These are phyloP conservation scores for Dilophus febrilis DNA, from an alignment of 2,888 invertebrate species.

Conservation along the genomic window DNA sequence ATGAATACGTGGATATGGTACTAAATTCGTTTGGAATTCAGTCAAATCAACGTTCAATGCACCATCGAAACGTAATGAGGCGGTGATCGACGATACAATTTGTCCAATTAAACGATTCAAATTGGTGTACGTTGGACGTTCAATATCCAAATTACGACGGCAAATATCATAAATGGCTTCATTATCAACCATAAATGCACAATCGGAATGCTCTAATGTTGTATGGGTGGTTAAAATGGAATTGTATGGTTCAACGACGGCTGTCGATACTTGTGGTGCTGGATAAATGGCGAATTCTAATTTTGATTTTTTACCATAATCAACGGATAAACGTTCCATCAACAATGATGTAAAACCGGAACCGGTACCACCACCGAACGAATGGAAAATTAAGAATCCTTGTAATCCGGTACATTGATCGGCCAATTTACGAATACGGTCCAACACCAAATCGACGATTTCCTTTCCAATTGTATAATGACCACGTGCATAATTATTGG, in stretches of 20 bases:
- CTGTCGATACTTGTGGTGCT: conserved; percentile 64
- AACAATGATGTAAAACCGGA: conserved; percentile 47
- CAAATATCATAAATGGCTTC: no score
- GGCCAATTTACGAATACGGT: conserved; percentile 35
- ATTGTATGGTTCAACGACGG: conserved; percentile 95
- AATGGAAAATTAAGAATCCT: conserved; percentile 46
- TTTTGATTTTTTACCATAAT: no score
- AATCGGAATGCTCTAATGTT: conserved; percentile 86
- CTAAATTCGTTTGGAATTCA: conserved; percentile 90
- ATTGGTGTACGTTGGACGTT: conserved; percentile 92
- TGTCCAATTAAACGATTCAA: conserved; percentile 87
- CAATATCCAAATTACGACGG: conserved; percentile 86
- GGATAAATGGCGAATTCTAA: conserved; percentile 51
- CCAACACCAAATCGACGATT: conserved; percentile 37
- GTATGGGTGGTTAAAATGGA: conserved; percentile 93
- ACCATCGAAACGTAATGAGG: conserved; percentile 83
- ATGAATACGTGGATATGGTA: conserved; percentile 91
- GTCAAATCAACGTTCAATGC: conserved; percentile 86
- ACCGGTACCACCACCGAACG: conserved; percentile 43
- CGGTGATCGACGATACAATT: no score
- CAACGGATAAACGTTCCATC: conserved; percentile 47
- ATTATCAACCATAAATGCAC: conserved; percentile 95
- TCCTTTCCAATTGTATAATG: conserved; percentile 48
- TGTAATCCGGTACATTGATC: conserved; percentile 40
- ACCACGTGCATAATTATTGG: conserved; percentile 50